Evolutionary conservation across 2,113 vertebrate species (phyloP), one percentile per base, ranked within the genome.

Genomic region (Furnarius figulus): DNA sequence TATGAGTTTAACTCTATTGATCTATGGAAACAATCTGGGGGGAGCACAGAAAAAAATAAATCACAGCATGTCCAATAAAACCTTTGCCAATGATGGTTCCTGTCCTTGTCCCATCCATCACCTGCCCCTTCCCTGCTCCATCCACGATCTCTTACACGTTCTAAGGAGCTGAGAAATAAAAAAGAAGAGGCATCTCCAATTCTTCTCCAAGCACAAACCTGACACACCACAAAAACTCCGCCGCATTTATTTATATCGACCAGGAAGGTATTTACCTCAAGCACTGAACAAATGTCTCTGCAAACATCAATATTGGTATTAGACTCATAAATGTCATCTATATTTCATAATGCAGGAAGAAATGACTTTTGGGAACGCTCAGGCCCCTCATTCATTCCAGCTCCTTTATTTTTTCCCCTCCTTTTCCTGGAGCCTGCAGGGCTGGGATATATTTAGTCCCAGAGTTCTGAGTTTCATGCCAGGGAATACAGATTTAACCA

Each of bases 221-320:
- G 17, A 42, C 77, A 53, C 59, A 84, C 50, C 88, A 50, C 66
- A 59, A 74, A 81, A 28, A 6, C 79, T 72, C 85, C 37, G 73
- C 79, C 71, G 65, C 90, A 65, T 78, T 84, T 96, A 61, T 87
- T 79, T 25, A 10, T 87, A 89, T 96, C 6, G 88, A 96, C 24
- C 2, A 14, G 28, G 24, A 49, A 90, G 75, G 65, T 92, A 82
- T 78, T 97, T 71, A 65, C 90, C 76, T 67, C 17, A 16, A 95
- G 81, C 94, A 85, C 85, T 90, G 92, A 96, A 78, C 90, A 95
- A 96, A 97, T 68, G 82, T 91, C 87, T 83, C 90, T 77, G 92
- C 90, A 95, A 93, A 84, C 79, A 90, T 75, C 90, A 75, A 59
- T 78, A 40, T 8, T 75, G 82, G 85, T 81, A 86, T 78, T 78